Evolutionary conservation across 2,113 vertebrate genomes (phyloP).

Genomic region (Rhodinocichla rosea): DNA sequence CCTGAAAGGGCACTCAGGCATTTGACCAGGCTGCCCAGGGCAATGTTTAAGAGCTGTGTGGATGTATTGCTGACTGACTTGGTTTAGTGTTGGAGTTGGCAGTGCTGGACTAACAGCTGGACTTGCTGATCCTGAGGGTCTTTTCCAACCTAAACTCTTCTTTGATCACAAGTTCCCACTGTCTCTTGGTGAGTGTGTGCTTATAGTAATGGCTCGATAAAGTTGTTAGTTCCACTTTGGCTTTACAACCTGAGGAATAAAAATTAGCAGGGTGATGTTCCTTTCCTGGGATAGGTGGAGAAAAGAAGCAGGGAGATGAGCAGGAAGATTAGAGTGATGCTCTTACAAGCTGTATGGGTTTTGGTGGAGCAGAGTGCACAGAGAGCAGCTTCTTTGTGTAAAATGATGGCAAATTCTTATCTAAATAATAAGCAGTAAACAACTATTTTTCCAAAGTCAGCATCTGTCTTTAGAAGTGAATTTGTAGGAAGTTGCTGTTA

Average conservation of each 20-base stretch:
- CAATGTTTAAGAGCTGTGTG: neutral
- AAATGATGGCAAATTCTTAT: neutral
- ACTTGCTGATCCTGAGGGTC: neutral
- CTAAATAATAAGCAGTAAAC: neutral
- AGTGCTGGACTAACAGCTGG: neutral
- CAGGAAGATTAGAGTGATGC: neutral
- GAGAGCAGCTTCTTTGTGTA: neutral
- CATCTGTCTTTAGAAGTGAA: neutral
- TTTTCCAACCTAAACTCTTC: neutral
- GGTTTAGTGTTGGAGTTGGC: neutral
- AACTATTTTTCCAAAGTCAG: neutral
- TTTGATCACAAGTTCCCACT: neutral
- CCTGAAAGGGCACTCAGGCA: neutral
- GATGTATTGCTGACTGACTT: rapidly evolving
- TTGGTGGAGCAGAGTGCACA: neutral
- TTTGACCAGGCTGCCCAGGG: neutral
- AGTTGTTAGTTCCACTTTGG: neutral
- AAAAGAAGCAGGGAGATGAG: neutral
- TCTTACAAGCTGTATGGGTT: neutral
- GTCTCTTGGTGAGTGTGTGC: neutral
- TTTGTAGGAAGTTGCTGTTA: neutral
- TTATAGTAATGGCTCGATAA: rapidly evolving
- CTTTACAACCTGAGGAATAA: neutral
- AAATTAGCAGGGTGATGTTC: neutral
- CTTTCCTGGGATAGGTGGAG: neutral